A percentile compares a stretch with the other conserved stretches of the same genome.
Evolutionary conservation across 1,140 invertebrate genomes (phyloP).

Genomic region (Battus philenor): DNA sequence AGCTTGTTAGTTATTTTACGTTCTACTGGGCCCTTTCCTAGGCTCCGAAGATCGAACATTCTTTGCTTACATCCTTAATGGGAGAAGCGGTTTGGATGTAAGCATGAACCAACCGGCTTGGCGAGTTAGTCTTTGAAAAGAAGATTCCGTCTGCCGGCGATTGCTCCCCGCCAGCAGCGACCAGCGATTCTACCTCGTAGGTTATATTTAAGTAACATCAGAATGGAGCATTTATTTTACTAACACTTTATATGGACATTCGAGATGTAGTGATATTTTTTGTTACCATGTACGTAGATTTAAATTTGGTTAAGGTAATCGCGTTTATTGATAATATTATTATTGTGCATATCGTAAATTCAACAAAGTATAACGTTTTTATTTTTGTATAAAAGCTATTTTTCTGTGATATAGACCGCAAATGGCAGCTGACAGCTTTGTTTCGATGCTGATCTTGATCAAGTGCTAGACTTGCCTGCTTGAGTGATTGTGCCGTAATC

Average conservation of each 20-base stretch:
- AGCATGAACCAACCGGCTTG: too few species aligned
- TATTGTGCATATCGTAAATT: conserved; percentile 22
- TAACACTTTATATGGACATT: conserved; percentile 32
- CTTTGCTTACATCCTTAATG: too few species aligned
- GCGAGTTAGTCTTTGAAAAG: too few species aligned
- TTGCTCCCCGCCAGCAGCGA: not conserved
- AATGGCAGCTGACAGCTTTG: conserved; percentile 32
- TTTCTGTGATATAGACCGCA: conserved; percentile 22
- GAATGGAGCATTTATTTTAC: conserved; percentile 55
- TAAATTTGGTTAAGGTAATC: conserved; percentile 33
- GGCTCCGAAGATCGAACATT: too few species aligned
- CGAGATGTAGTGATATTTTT: conserved; percentile 62
- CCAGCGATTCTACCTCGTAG: conserved; percentile 61
- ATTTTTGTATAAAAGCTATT: conserved; percentile 11
- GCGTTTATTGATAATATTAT: conserved; percentile 27
- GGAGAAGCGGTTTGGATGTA: too few species aligned
- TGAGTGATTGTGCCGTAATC: too few species aligned
- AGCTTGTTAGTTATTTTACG: too few species aligned
- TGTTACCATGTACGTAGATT: conserved; percentile 59
- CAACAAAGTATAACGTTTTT: conserved; percentile 8
- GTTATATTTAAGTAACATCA: conserved; percentile 51
- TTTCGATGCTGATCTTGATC: too few species aligned
- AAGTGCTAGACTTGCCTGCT: too few species aligned
- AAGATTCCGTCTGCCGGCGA: too few species aligned
- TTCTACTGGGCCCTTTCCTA: too few species aligned